These are phyloP conservation scores for Eriosoma lanigerum DNA, from an alignment of 1,140 invertebrate species.

Conservation along the genomic window DNA sequence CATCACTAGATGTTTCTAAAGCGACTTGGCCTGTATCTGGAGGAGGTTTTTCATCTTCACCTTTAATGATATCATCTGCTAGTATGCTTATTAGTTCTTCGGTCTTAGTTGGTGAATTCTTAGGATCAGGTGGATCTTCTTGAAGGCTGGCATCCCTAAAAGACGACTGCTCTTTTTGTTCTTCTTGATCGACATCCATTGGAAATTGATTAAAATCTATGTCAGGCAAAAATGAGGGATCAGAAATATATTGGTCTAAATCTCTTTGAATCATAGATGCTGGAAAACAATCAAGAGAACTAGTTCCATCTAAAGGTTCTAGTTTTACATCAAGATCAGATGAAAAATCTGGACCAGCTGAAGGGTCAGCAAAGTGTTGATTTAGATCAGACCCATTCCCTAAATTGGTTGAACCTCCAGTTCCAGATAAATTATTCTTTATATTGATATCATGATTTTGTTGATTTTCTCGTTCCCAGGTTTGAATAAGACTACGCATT, in stretches of 20 bases:
- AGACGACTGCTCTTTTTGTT: constrained; percentile 48
- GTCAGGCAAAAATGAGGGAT: constrained; percentile 41
- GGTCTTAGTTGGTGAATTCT: constrained; percentile 42
- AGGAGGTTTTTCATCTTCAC: constrained; percentile 25
- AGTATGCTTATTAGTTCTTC: constrained; percentile 45
- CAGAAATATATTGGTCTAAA: constrained; percentile 44
- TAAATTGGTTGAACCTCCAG: constrained; percentile 50
- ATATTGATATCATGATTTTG: constrained; percentile 38
- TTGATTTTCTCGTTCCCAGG: constrained; percentile 60
- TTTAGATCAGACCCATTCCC: constrained; percentile 34
- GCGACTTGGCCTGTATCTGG: constrained; percentile 37
- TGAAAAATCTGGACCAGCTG: constrained; percentile 36
- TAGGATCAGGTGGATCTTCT: constrained; percentile 44
- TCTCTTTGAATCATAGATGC: constrained; percentile 45
- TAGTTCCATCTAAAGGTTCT: constrained; percentile 42
- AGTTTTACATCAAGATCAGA: constrained; percentile 48
- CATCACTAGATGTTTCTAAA: constrained; percentile 36
- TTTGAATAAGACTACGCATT: constrained; percentile 71
- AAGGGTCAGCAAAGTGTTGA: constrained; percentile 45
- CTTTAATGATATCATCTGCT: constrained; percentile 18
- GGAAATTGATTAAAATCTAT: constrained; percentile 50
- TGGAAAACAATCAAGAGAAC: constrained; percentile 47
- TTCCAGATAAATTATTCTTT: constrained; percentile 45
- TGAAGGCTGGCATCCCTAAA: constrained; percentile 51
- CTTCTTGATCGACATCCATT: constrained; percentile 49